These are phyloP conservation scores for Origma solitaria DNA, from an alignment of 2,113 vertebrate species.

Conservation along the genomic window DNA sequence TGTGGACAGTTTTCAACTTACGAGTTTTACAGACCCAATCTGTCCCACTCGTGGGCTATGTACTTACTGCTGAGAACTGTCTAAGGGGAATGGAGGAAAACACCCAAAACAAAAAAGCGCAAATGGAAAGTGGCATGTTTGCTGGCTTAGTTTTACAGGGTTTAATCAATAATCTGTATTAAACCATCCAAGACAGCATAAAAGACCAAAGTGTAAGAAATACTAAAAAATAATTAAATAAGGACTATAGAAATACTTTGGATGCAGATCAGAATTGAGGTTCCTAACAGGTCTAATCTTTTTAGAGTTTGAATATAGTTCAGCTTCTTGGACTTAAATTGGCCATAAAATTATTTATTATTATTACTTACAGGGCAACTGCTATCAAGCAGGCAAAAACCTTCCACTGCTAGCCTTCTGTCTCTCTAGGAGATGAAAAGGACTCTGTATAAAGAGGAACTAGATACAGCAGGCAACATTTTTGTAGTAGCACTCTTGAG, in stretches of 20 bases:
- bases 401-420: constrained; percentile 13
- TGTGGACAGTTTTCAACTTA: not conserved
- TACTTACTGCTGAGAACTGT: not conserved
- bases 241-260: not conserved
- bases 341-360: not conserved
- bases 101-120: not conserved
- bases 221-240: not conserved
- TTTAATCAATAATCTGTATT: constrained; percentile 14
- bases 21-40: not conserved
- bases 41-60: not conserved
- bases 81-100: not conserved
- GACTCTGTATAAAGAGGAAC: constrained; percentile 45
- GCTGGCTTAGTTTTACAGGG: constrained; percentile 12
- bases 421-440: constrained; percentile 24
- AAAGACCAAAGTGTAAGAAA: not conserved
- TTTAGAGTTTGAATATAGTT: not conserved
- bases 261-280: not conserved
- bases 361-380: constrained; percentile 19
- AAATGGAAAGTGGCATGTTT: constrained; percentile 1
- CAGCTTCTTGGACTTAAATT: constrained; percentile 29
- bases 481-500: constrained; percentile 60
- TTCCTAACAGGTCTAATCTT: constrained; percentile 11
- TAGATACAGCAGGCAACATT: constrained; percentile 65
- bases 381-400: constrained; percentile 36
- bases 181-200: constrained; percentile 1